Evolutionary conservation across 2,888 invertebrate species (phyloP), one percentile per base, ranked within the genome.

Genomic region (Eilema griseolum): DNA sequence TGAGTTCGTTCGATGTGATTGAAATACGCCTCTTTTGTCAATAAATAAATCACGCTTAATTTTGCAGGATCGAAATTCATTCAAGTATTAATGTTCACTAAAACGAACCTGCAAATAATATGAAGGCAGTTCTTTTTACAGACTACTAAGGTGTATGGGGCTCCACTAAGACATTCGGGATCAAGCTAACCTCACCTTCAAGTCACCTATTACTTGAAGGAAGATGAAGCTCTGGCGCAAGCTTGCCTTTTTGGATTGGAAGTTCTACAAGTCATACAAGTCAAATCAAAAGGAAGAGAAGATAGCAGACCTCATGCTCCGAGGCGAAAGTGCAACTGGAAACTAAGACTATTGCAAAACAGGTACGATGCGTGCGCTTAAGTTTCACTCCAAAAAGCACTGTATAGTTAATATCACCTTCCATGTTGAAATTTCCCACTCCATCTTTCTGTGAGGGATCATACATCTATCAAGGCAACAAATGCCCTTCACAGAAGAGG

Each of bases 1-100:
- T 56, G 41, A 57, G 23, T 31, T 60, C 59, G 59, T 60, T 59
- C 24, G 41, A 33, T 23, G 41, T 41, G 66, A 61, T 61, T 61
- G 24, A 52, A 61, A 61, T 61, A 33, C 20, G 56, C 5, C 24
- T 12, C 20, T 56, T 59, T 57, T 37, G 57, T 57, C 31, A 41
- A 16, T 67, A 41, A 59, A 69, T 28, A 8, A 23, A 14, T 63
- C 63, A 41, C 56, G 28, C 12, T 41, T 16, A 63, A 67, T 28
- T 61, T 61, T 16, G n/a, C 20, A 31, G 20, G 11, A 31, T 33
- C 24, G 24, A 14, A 26, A 12, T 59, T 59, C 26, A 26, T 57
- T 24, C 12, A 23, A 10, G 57, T 26, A 26, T 4, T 24, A 14
- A 23, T 59, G 14, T 59, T 14, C 26, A 14, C 14, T 14, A 14